Percentiles rank a stretch among this genome's conserved stretches.
These are phyloP conservation scores for Protobothrops mucrosquamatus DNA, from an alignment of 2,113 vertebrate species.

Conservation along the genomic window DNA sequence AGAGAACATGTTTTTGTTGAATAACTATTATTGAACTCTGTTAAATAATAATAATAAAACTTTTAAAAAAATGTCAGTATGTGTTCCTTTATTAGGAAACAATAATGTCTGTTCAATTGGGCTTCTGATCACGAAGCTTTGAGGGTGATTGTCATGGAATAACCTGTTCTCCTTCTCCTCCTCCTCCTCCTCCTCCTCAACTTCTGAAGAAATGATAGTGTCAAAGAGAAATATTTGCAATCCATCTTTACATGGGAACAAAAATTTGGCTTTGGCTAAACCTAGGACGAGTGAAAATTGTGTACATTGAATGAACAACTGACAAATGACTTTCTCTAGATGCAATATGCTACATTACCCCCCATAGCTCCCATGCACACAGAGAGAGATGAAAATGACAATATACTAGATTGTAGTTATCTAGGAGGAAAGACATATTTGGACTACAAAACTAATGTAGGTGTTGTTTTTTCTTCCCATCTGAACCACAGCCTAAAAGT, in stretches of 20 bases:
- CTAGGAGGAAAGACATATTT: neutral
- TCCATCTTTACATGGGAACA: neutral
- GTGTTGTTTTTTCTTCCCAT: neutral
- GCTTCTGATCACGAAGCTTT: neutral
- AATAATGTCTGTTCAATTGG: neutral
- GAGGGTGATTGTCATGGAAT: neutral
- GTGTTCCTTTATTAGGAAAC: neutral
- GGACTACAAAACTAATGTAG: too few relatives aligned
- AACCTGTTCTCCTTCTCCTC: too few relatives aligned
- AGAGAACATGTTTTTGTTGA: too few relatives aligned
- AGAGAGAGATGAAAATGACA: neutral
- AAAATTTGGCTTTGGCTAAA: neutral
- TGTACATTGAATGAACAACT: neutral
- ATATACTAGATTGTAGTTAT: neutral
- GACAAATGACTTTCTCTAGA: neutral
- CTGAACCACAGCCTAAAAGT: neutral
- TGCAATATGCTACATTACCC: neutral
- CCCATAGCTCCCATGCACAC: neutral
- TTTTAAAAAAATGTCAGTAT: neutral
- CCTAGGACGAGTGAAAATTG: neutral
- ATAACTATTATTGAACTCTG: too few relatives aligned
- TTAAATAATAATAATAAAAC: too few relatives aligned
- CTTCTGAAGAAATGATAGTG: neutral
- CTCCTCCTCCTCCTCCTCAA: neutral
- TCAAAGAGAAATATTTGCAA: neutral